phyloP scores from a whole-genome alignment of 2,888 invertebrate genomes.

The Pherbina coryleti region DNA sequence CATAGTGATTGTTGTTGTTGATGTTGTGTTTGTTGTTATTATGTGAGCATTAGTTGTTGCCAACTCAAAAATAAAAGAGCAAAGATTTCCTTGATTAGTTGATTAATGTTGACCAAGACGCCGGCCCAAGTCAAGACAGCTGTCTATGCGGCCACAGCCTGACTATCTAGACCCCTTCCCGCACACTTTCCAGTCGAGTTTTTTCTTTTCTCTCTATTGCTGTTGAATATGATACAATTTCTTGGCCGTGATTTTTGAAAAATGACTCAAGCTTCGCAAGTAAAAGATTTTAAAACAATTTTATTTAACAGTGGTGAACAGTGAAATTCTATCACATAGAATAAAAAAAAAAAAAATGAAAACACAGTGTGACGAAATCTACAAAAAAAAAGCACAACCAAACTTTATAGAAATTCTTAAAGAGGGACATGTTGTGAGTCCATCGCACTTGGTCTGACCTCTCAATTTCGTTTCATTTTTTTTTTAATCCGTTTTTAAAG shows the following conservation, averaged over 20 bases:
- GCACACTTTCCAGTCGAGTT: background rate
- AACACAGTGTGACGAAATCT: too few species aligned
- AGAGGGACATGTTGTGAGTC: too few species aligned
- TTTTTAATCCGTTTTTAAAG: too few species aligned
- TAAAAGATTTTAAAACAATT: too few species aligned
- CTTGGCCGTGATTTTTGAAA: background rate
- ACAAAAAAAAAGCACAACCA: too few species aligned
- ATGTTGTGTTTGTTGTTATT: constrained; percentile 28
- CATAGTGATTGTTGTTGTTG: constrained; percentile 22
- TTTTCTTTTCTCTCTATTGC: background rate
- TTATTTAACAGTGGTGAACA: too few species aligned
- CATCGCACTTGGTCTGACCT: too few species aligned
- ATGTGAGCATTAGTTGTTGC: constrained; percentile 24
- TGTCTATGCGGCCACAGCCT: background rate
- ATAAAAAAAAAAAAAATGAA: too few species aligned
- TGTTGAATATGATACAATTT: background rate
- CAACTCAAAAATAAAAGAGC: background rate
- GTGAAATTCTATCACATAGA: too few species aligned
- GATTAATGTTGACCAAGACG: constrained; percentile 37
- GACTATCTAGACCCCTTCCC: background rate
- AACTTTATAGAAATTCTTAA: too few species aligned
- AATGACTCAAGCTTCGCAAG: constrained; percentile 16
- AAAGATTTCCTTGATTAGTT: constrained; percentile 31
- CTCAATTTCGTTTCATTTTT: too few species aligned
- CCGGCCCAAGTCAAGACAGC: constrained; percentile 16